Conservation (phyloP, 2,888 invertebrate genomes). For the Stenichneumon culpator region DNA sequence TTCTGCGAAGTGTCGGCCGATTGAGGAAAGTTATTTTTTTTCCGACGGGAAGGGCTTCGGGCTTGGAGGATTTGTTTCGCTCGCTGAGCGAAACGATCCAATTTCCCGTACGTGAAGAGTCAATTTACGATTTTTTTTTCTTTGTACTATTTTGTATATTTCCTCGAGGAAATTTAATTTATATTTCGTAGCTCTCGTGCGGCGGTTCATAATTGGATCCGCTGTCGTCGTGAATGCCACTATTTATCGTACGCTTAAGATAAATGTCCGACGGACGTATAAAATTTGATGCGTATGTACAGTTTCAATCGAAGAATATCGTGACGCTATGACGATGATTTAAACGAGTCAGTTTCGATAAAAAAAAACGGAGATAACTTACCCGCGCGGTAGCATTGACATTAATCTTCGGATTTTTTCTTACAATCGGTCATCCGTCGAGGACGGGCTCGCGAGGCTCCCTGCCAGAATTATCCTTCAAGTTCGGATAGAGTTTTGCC, state of each 20-base stretch:
- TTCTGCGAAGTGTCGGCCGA: too few species aligned
- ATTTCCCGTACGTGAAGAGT: not conserved
- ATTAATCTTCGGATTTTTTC: constrained; percentile 69
- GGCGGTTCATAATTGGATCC: not conserved
- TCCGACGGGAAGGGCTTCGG: not conserved
- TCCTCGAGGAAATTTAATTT: not conserved
- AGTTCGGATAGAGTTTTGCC: constrained; percentile 91
- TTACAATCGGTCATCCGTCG: constrained; percentile 75
- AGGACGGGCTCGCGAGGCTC: constrained; percentile 83
- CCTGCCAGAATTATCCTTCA: constrained; percentile 86
- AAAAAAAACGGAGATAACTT: constrained; percentile 24
- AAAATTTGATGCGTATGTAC: constrained; percentile 33
- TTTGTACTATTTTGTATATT: not conserved
- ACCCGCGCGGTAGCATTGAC: constrained; percentile 82
- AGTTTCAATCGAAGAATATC: constrained; percentile 11
- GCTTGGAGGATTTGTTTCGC: not conserved
- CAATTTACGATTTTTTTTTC: not conserved
- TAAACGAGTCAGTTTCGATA: not conserved
- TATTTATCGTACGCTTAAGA: not conserved
- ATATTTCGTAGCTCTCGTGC: not conserved
- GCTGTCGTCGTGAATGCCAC: not conserved
- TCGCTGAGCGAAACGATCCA: not conserved
- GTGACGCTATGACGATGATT: not conserved
- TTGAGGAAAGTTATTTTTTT: not conserved
- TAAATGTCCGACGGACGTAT: constrained; percentile 17